A percentile compares a stretch with the other conserved stretches of the same genome.
Evolutionary conservation across 2,888 invertebrate species (phyloP).

Genomic region (Leucophenga montana): DNA sequence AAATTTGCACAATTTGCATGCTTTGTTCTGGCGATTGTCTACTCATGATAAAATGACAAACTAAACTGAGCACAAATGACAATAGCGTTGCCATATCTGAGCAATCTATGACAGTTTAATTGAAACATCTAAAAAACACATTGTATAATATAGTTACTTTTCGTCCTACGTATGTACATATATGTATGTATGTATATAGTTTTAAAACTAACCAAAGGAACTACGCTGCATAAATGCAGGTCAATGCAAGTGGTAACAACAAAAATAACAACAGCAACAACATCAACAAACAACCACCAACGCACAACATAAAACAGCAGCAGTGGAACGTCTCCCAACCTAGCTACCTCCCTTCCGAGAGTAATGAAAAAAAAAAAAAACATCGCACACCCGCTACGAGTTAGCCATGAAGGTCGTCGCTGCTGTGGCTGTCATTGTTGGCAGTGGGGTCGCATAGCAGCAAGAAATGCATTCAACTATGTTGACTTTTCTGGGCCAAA

Average conservation of each 20-base stretch:
- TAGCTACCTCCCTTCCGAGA: not conserved
- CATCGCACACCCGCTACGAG: no score
- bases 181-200: not conserved
- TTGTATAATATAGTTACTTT: no score
- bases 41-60: no score
- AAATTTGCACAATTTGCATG: no score
- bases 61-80: no score
- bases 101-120: no score
- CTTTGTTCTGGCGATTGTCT: no score
- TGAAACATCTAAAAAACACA: no score
- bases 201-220: not conserved
- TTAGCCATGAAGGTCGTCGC: no score
- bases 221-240: conserved; percentile 24
- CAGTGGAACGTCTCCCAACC: not conserved
- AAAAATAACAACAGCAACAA: conserved; percentile 35
- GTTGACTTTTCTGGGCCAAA: conserved; percentile 34
- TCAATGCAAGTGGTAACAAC: conserved; percentile 41
- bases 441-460: not conserved
- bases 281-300: conserved; percentile 32
- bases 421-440: no score
- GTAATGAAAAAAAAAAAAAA: not conserved
- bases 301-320: not conserved
- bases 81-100: no score
- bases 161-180: not conserved
- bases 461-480: not conserved